Base-by-base conservation (phyloP, 2,113 vertebrate species). In the Nibea coibor region DNA sequence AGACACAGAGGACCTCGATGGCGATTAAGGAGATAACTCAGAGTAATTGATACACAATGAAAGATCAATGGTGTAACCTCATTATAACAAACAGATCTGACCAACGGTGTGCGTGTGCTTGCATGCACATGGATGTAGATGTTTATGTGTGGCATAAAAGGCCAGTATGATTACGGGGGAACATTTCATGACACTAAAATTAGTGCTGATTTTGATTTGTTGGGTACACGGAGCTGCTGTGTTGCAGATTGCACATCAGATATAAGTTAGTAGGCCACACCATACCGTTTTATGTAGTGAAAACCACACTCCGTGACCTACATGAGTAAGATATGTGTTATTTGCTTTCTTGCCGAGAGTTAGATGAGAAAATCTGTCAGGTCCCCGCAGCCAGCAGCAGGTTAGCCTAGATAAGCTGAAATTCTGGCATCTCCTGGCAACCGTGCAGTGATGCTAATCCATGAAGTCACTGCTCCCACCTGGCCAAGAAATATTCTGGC, bases 21-120 rank as follows among this genome's bases (percentile, higher is more conserved):
- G 24, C 16, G 4, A 65, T 74, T 64, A 47, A 54, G 26, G 47
- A 42, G 28, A 53, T n/a, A 50, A 43, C 57, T 58, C 54, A n/a
- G 19, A 61, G 35, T 67, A 53, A 78, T 68, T 68, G 71, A 75
- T 20, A 43, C 47, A 26, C 22, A 50, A 61, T 64, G 12, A 50
- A 64, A 61, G 68, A 73, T 70, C 67, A 59, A 20, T 54, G 53
- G 47, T 63, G 50, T 31, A 9, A 72, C 39, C 39, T 63, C 42
- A 50, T 78, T 43, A 63, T 10, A 20, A 5, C 12, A 62, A 67
- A 67, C 24, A 17, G 24, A 48, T 75, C n/a, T 56, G 31, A 42
- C 31, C 28, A 59, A 5, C 50, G 14, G 65, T 68, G 50, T 35
- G 31, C 0, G n/a, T 53, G 71, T 31, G 28, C 11, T 12, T 59